phyloP scores from a whole-genome alignment of 64 coral and sea anemone genomes.

The Montipora efflorescens region DNA sequence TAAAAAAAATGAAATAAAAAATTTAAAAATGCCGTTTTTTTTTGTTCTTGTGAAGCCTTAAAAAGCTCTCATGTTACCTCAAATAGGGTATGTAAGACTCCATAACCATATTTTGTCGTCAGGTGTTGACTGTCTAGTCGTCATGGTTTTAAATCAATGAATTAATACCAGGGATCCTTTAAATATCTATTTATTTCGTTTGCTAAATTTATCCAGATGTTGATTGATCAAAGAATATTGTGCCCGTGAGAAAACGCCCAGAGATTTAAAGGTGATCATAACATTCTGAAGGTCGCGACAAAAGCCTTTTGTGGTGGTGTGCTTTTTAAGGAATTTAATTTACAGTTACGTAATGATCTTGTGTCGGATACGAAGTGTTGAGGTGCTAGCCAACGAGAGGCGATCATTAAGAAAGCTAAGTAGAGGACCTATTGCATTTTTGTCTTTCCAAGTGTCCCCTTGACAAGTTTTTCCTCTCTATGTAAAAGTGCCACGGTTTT shows the following conservation, averaged over 20 bases:
- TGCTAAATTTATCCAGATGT: neutral
- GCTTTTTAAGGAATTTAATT: too few species aligned
- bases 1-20: neutral
- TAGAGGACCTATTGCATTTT: too few species aligned
- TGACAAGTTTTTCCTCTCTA: too few species aligned
- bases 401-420: too few species aligned
- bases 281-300: neutral
- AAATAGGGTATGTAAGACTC: neutral
- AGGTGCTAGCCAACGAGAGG: too few species aligned
- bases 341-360: too few species aligned
- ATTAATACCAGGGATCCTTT: slow-evolving; percentile 8
- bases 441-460: too few species aligned
- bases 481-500: too few species aligned
- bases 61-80: neutral
- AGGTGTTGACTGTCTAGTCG: neutral
- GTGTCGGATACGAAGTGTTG: too few species aligned
- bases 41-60: neutral
- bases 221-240: slow-evolving; percentile 15
- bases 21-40: neutral
- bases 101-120: neutral
- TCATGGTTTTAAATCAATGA: neutral
- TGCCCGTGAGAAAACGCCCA: neutral
- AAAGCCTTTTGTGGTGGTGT: too few species aligned
- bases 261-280: neutral
- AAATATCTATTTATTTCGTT: neutral